Evolutionary conservation across 2,113 vertebrate genomes (phyloP).

Genomic region (Nannobrachium achirus): DNA sequence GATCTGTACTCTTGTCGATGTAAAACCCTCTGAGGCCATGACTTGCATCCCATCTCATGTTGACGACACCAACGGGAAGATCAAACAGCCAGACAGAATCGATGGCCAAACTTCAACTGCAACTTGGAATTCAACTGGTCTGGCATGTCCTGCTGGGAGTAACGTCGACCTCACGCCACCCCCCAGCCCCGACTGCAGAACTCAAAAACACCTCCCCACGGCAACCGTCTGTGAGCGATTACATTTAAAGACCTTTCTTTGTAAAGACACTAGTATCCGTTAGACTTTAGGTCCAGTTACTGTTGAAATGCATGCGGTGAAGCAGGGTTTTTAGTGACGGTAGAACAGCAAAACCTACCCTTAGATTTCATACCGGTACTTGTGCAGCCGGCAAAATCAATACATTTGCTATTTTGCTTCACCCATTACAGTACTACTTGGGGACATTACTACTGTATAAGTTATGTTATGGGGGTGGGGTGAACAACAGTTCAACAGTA

Average conservation of each 20-base stretch:
- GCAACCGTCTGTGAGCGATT: no score
- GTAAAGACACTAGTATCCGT: slow-evolving; percentile 17
- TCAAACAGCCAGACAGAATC: not conserved
- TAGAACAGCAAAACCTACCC: slow-evolving; percentile 22
- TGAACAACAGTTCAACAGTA: no score
- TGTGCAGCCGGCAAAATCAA: slow-evolving; percentile 20
- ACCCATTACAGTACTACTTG: not conserved
- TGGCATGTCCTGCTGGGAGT: slow-evolving; percentile 19
- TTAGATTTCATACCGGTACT: slow-evolving; percentile 24
- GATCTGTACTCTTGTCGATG: slow-evolving; percentile 28
- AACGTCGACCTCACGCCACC: not conserved
- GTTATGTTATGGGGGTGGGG: no score
- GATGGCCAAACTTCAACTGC: no score
- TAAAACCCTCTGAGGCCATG: slow-evolving; percentile 16
- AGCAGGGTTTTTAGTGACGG: slow-evolving; percentile 37
- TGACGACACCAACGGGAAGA: slow-evolving; percentile 3
- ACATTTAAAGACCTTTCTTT: slow-evolving; percentile 2
- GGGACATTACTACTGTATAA: no score
- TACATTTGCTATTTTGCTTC: not conserved
- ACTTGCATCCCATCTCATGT: not conserved
- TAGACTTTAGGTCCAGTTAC: slow-evolving; percentile 40
- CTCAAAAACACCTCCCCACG: not conserved
- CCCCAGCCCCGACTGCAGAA: not conserved
- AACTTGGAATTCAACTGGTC: no score
- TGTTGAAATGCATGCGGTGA: slow-evolving; percentile 36